These are phyloP conservation scores for Platyscapa corneri DNA, from an alignment of 1,140 invertebrate genomes.

Conservation along the genomic window DNA sequence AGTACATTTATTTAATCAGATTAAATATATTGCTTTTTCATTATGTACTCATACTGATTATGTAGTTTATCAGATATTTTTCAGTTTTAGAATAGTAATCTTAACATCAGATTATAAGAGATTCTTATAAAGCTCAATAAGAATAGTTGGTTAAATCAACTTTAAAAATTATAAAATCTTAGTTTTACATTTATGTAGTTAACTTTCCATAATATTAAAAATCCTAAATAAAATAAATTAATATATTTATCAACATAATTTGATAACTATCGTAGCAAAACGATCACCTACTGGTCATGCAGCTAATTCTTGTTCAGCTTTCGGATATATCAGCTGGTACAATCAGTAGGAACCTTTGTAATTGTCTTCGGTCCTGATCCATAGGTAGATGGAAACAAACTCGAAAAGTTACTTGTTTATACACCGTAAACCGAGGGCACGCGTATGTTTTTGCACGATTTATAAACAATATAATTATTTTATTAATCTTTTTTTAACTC, in stretches of 20 bases:
- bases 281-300: not conserved
- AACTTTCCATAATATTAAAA: no score
- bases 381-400: not conserved
- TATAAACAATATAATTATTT: not conserved
- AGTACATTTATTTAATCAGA: not conserved
- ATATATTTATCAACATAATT: no score
- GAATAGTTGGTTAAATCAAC: not conserved
- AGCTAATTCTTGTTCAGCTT: constrained; percentile 15
- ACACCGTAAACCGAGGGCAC: not conserved
- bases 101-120: not conserved
- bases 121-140: not conserved
- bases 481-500: not conserved
- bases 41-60: not conserved
- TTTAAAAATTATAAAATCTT: not conserved
- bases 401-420: not conserved
- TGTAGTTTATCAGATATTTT: not conserved
- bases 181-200: not conserved
- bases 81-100: not conserved
- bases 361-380: constrained; percentile 12
- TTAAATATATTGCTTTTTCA: not conserved
- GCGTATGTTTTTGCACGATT: not conserved
- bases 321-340: constrained; percentile 24
- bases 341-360: constrained; percentile 13
- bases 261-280: constrained; percentile 26
- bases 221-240: no score